Evolutionary conservation across 2,797 vertebrate genomes (phyloP), one percentile per base, ranked within the genome.

Genomic region (Passerculus sandwichensis): DNA sequence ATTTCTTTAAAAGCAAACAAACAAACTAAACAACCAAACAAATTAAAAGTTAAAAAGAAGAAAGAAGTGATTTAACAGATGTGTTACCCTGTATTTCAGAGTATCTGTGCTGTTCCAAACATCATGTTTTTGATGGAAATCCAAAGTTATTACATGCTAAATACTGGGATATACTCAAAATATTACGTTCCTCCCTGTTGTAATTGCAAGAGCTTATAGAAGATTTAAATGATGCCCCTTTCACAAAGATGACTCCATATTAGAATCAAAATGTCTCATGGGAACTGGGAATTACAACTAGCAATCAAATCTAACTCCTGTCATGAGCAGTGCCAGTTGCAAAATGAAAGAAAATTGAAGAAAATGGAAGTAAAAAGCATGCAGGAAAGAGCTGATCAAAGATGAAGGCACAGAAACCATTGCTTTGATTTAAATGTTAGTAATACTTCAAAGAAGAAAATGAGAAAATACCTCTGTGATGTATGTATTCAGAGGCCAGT

Each of bases 281-380:
- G 25, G 15, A 81, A 57, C 11, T 21, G 5, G 17, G 18, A 86
- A 54, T 6, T 74, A 22, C 25, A 81, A 27, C 13, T 65, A 77
- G 45, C 89, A 77, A 77, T 88, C 32, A 64, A 65, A 94, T 85
- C 11, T 21, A 82, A 62, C 9, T 7, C 26, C 40, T 73, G 21
- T 16, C 70, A 45, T 10, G 50, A 26, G 53, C 29, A 38, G 6
- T 38, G 20, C 8, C 50, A 53, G 18, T 25, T 38, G 19, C 11
- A 86, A 91, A 93, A 57, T 40, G 6, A 59, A 83, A 90, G 59
- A 86, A 91, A 93, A 65, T 36, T 6, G 62, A 83, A 90, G 54
- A 72, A 88, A 91, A 76, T 10, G 2, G 15, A 81, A 51, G 19
- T 32, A 73, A 84, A 78, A 88, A 53, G 8, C 30, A 42, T 27